Evolutionary conservation across 2,888 invertebrate genomes (phyloP), one percentile per base, ranked within the genome.

Genomic region (Philhelius pedissequus): DNA sequence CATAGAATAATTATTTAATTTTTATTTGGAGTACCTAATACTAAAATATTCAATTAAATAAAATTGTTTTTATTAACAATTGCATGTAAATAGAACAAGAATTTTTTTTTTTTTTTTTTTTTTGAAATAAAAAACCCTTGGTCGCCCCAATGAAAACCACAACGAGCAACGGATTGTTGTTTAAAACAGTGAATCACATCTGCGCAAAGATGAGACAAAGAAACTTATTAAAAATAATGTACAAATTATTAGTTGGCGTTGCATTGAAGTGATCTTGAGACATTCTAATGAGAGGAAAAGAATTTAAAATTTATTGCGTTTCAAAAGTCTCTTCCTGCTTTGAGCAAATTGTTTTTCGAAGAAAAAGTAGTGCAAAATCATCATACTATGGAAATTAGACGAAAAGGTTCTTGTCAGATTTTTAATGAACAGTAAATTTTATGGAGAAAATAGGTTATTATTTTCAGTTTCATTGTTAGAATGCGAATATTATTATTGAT

Each of bases 321-420:
- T 58, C 11, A 22, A 43, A 32, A 73, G 38, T 43, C 20, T 18
- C 60, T 79, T 79, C 60, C 79, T 74, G 74, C 35, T 79, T 60
- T 62, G 27, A 9, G 45, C 7, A 48, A 69, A 18, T 56, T 45
- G 13, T 25, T 52, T 54, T 52, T 54, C 13, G 5, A 25, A 25
- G n/a, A 13, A 22, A 22, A 22, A 22, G 13, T 2, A 11, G 22
- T 2, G 22, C 22, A 48, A 48, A 6, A 25, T 25, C 7, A 48
- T 7, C 7, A n/a, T 13, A 22, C 0, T n/a, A 25, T 13, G 4
- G 22, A 22, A 7, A n/a, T 48, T 22, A 22, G 22, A 18, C 6
- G 7, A 25, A 22, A 6, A 22, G 2, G 11, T 22, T 45, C 18
- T n/a, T 13, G 5, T 22, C 4, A 11, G 13, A 48, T 48, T 48